Base-by-base conservation (phyloP, 2,888 invertebrate species). In the Perdita meconis region DNA sequence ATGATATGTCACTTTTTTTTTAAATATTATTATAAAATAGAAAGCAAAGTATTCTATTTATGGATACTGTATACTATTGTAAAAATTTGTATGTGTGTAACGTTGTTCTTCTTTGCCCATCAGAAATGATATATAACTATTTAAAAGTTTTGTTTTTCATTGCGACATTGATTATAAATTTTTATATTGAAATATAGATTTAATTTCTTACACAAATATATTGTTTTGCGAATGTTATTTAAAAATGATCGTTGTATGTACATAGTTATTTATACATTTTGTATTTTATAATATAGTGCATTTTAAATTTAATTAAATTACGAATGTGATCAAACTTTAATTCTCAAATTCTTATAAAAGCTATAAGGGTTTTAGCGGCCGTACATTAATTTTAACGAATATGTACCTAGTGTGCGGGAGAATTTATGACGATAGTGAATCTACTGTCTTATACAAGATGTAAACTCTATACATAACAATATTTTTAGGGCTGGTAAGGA, bases 1-100 rank as follows among this genome's bases (percentile, higher is more conserved):
- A 51, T 36, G 36, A 72, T 42, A 53, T 70, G 63, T 78, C 72
- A 78, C 72, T 78, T 69, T 78, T 78, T 69, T 78, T 61, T 38
- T 65, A 72, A 57, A 60, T 57, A 51, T 63, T 51, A 64, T 65
- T 64, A 69, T 60, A n/a, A 36, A 34, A 47, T 68, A 30, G 13
- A 26, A 53, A 36, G 60, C 30, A 59, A 77, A 57, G 40, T 53
- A 61, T 69, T 75, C 64, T 69, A 53, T 38, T 13, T 65, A 61
- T 72, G 19, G 59, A 59, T 66, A 67, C 13, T 24, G 50, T 30
- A 55, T 47, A 26, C 26, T 67, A 34, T 5, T 67, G 16, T 40
- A 59, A 24, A 69, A 68, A 16, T 24, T 36, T 60, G 50, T 51
- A 13, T 53, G 51, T 30, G 34, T 50, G n/a, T 66, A 24, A 44